Evolutionary conservation across 2,888 invertebrate genomes (phyloP), one percentile per base, ranked within the genome.

Genomic region (Megastigmus dorsalis): DNA sequence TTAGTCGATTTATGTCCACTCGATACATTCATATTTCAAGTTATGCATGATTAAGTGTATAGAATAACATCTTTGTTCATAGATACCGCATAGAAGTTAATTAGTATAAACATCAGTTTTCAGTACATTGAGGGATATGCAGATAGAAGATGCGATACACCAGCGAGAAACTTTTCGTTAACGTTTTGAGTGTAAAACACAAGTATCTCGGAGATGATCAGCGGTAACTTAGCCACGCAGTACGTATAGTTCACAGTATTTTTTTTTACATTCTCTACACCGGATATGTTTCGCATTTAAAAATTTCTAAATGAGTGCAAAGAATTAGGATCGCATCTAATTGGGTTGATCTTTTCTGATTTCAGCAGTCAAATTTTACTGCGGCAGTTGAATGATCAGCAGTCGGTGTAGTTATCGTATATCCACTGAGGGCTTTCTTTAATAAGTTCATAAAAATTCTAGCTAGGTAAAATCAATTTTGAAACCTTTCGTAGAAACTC

Each of bases 41-140:
- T 77, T 79, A 78, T 75, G 71, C 48, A 77, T 72, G 69, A 63
- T 67, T 76, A 77, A 75, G 77, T 78, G 74, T 80, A 78, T 79
- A 78, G 77, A 79, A 75, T 81, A 79, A 82, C 79, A 79, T 78
- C 76, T 80, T 79, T 80, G 78, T 79, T 83, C 79, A 75, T 84
- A 82, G 82, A 83, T 85, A 86, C 82, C 80, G 82, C 82, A 83
- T 84, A 84, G 84, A 84, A 84, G 84, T 83, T 82, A 82, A 83
- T 83, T 78, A 85, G 83, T 86, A 86, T 84, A 87, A 86, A 86
- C 82, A 81, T 85, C 85, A 85, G 83, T 84, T 81, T 79, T 84
- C 84, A 83, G 84, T 86, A 87, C 85, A 86, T 87, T 82, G 81
- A 87, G 84, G 84, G 87, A 87, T 87, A 87, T 87, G 87, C 87